Evolutionary conservation across 1,140 invertebrate genomes (phyloP), one percentile per base, ranked within the genome.

Genomic region (Leucophenga varia): DNA sequence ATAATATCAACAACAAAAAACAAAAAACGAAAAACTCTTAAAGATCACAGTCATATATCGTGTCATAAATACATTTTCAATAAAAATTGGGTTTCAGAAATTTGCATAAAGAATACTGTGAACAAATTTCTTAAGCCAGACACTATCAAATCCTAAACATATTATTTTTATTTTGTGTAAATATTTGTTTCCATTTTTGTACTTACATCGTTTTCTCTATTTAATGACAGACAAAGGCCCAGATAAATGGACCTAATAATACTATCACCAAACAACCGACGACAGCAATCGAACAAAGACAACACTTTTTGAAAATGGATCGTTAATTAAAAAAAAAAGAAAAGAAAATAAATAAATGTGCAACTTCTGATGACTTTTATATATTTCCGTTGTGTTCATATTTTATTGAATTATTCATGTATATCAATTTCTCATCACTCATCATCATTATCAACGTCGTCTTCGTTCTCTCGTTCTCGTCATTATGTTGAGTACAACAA

Each of bases 261-360:
- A 43, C 37, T n/a, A n/a, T n/a, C n/a, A n/a, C n/a, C n/a, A n/a
- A n/a, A n/a, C n/a, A n/a, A n/a, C n/a, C n/a, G n/a, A n/a, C n/a
- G n/a, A n/a, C n/a, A 67, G 63, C 63, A 67, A 65, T 64, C 67
- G 63, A 65, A 65, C 63, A 65, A 65, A 67, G 56, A 65, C 50
- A 49, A 61, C 57, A 57, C 59, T 68, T 42, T 20, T 19, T 9
- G 3, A 19, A 25, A 25, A 25, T 25, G 22, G 22, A 25, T 25
- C 22, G 22, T 25, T 25, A 5, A 10, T 25, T 25, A 25, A 25
- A 25, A 25, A 25, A 25, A 25, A 5, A 25, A 25, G 10, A 25
- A 25, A 25, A 25, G 22, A 5, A 25, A 25, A 25, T 25, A 25
- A n/a, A n/a, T n/a, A n/a, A n/a, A n/a, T n/a, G n/a, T n/a, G n/a